Base-by-base conservation (phyloP, 2,113 vertebrate species). In the human (Homo sapiens) region DNA sequence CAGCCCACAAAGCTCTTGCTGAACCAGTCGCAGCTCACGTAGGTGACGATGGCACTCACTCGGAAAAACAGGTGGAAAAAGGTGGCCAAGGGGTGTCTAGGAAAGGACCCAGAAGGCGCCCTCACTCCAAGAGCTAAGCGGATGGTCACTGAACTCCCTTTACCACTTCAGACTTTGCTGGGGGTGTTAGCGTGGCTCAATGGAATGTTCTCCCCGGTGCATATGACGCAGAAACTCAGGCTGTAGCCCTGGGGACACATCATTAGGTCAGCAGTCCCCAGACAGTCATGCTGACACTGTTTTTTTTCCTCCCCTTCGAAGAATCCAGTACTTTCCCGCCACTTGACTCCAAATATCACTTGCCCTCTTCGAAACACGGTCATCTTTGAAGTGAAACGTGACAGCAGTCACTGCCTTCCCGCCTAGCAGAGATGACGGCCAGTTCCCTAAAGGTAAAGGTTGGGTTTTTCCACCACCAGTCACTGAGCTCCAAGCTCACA, bases 41-140 rank as follows among this genome's bases (percentile, higher is more conserved):
- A 99, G 90, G 98, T 98, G 90, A 99, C 27, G 72, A 99, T 99
- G 96, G 99, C 99, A 70, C 99, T 99, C 94, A 99, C 99, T 80
- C 99, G 99, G 98, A 99, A 99, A 97, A 99, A 99, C 20, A 99
- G 98, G 97, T 99, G 99, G 98, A 99, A 99, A 95, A 99, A 99
- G 55, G 99, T 99, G 92, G 99, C 99, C 97, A 99, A 18, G 3
- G 99, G 99, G 93, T 99, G 99, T 98, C 99, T 99, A 94, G 88
- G 89, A 96, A 76, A 95, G 83, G 97, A 64, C 32, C 93, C 76
- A 86, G 48, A 89, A 40, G 38, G 66, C 12, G 78, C 43, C n/a
- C 3, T 91, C 89, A 97, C 7, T 89, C 38, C 52, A 2, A 11
- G 45, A 57, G 43, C 48, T 57, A 25, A 48, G 32, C 1, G 43